These are phyloP conservation scores for Orgyia antiqua DNA, from an alignment of 2,888 invertebrate genomes.

Conservation along the genomic window DNA sequence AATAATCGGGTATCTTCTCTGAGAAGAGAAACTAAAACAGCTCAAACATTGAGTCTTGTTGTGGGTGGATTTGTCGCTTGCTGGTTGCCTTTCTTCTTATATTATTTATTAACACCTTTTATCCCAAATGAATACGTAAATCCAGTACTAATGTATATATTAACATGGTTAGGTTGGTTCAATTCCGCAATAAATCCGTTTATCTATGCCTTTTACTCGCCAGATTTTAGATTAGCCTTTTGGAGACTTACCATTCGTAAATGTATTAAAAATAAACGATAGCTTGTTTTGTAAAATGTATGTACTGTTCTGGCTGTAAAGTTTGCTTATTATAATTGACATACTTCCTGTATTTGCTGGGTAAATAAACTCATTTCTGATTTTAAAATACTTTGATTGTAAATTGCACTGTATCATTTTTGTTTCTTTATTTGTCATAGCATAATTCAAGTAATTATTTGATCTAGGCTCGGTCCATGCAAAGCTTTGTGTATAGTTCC, in stretches of 20 bases:
- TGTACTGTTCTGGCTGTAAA: no score
- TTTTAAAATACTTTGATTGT: no score
- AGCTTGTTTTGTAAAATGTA: no score
- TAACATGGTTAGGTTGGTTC: slow-evolving; percentile 94
- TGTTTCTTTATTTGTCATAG: no score
- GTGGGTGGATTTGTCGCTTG: slow-evolving; percentile 93
- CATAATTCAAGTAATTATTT: no score
- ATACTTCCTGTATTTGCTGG: no score
- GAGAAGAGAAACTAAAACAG: slow-evolving; percentile 91
- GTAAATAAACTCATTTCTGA: no score
- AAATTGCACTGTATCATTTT: no score
- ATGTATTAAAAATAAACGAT: slow-evolving; percentile 71
- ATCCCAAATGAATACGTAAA: slow-evolving; percentile 80
- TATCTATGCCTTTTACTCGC: slow-evolving; percentile 93
- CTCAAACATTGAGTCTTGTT: slow-evolving; percentile 90
- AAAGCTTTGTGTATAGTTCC: no score
- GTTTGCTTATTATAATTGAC: no score
- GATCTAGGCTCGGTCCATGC: no score
- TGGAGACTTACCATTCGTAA: slow-evolving; percentile 88
- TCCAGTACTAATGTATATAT: slow-evolving; percentile 82
- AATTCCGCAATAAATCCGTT: slow-evolving; percentile 94
- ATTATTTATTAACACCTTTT: slow-evolving; percentile 89
- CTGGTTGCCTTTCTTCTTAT: slow-evolving; percentile 92
- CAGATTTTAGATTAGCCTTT: slow-evolving; percentile 91
- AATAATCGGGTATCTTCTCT: slow-evolving; percentile 82